Evolutionary conservation across 2,888 invertebrate species (phyloP), one percentile per base, ranked within the genome.

Genomic region (Hetaerina titia): DNA sequence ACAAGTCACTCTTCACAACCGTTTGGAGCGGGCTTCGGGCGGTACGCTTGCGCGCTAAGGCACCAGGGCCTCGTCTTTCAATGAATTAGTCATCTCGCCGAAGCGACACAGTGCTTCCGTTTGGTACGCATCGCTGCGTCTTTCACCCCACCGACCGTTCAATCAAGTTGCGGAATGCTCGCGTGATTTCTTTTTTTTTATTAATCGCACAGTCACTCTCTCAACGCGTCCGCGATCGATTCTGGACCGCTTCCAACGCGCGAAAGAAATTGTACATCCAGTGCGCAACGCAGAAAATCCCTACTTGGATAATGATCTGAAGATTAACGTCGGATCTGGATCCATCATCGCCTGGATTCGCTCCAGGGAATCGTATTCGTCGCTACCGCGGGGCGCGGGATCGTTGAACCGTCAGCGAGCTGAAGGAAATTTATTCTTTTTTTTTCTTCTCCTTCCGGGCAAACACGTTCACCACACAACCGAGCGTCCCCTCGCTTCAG

Each of bases 91-190:
- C 45, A 45, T 45, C 45, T 1, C 45, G 45, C 45, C 45, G 45
- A 45, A 45, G 45, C 45, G 45, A 45, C 45, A 4, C 45, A 45
- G 45, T 45, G 45, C 45, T 45, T 45, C 45, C 45, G 45, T 4
- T 45, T 45, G 45, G 45, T 45, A 45, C 45, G 45, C 45, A 45
- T 45, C 45, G 45, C 69, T n/a, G 22, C 7, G 5, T 22, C 6
- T 22, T n/a, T 11, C n/a, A n/a, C 69, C 69, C n/a, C 15, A 69
- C 69, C 69, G n/a, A 22, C n/a, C 69, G 69, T 69, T 69, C n/a
- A 69, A 69, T 69, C 69, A n/a, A 69, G 69, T n/a, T n/a, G 69
- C 69, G 69, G 69, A 69, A 69, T 69, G n/a, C n/a, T 69, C n/a
- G n/a, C 69, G 4, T 69, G 19, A 7, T n/a, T 7, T 69, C n/a